Evolutionary conservation across 2,797 vertebrate genomes (phyloP).

Genomic region (Myotis findleyi): DNA sequence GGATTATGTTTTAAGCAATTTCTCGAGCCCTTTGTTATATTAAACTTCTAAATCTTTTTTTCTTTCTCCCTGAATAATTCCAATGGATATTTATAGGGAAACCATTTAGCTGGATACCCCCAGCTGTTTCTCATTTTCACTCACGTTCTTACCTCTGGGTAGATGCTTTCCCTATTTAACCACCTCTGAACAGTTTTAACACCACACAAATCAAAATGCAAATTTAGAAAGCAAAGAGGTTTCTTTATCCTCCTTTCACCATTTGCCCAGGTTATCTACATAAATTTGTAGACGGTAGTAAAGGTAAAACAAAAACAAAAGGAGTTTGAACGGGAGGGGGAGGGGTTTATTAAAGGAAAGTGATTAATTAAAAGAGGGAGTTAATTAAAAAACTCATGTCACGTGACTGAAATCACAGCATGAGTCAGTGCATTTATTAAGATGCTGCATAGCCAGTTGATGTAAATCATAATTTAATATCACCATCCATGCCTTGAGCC

Average conservation of each 20-base stretch:
- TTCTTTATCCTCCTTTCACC: constrained; percentile 20
- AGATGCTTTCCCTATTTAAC: constrained; percentile 34
- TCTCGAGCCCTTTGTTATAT: constrained; percentile 46
- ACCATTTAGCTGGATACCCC: constrained; percentile 4
- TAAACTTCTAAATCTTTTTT: constrained; percentile 46
- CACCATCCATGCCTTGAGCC: not conserved
- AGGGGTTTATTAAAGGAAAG: too few relatives aligned
- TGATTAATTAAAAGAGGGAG: too few relatives aligned
- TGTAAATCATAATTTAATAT: constrained; percentile 56
- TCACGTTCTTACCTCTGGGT: constrained; percentile 43
- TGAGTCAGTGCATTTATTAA: constrained; percentile 57
- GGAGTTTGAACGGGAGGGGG: not conserved
- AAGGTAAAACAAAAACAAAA: constrained; percentile 55
- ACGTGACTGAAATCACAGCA: constrained; percentile 52
- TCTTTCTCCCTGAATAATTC: constrained; percentile 39
- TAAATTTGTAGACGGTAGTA: constrained; percentile 48
- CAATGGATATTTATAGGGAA: constrained; percentile 26
- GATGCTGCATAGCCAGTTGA: not conserved
- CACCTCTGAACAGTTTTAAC: constrained; percentile 33
- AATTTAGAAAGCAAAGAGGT: constrained; percentile 50
- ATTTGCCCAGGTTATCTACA: constrained; percentile 12
- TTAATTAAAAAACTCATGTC: constrained; percentile 59
- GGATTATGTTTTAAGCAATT: constrained; percentile 56
- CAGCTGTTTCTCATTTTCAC: constrained; percentile 71
- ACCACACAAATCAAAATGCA: constrained; percentile 67